Percentiles rank a stretch among this genome's conserved stretches.
Evolutionary conservation across 2,797 vertebrate species (phyloP).

Genomic region (Mus minutoides): DNA sequence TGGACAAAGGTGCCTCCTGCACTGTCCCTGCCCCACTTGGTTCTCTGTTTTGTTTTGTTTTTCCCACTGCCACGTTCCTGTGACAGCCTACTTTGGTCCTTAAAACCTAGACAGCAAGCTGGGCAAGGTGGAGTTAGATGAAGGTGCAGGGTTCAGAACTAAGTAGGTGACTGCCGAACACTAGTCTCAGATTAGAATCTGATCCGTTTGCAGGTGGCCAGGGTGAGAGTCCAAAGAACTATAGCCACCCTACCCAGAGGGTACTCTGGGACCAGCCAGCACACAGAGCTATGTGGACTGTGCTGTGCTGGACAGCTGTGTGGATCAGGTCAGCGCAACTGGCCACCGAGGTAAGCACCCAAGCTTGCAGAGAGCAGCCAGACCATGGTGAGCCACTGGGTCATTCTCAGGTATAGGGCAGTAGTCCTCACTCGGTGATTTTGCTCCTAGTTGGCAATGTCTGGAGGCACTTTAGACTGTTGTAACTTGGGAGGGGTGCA

Average conservation of each 20-base stretch:
- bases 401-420: rapidly evolving
- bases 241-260: background rate
- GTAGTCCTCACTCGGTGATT: background rate
- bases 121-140: background rate
- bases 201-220: background rate
- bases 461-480: background rate
- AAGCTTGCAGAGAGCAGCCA: background rate
- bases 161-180: background rate
- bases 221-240: background rate
- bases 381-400: background rate
- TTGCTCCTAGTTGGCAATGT: background rate
- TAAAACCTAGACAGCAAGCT: background rate
- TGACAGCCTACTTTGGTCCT: background rate
- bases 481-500: rapidly evolving
- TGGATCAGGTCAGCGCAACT: background rate
- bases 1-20: background rate
- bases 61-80: background rate
- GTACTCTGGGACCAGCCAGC: background rate
- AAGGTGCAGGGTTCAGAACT: background rate
- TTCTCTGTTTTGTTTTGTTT: background rate
- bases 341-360: background rate
- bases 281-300: rapidly evolving
- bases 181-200: background rate
- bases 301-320: background rate
- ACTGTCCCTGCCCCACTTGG: rapidly evolving